Conservation (phyloP, 2,113 vertebrate species). For the Ochotona princeps region DNA sequence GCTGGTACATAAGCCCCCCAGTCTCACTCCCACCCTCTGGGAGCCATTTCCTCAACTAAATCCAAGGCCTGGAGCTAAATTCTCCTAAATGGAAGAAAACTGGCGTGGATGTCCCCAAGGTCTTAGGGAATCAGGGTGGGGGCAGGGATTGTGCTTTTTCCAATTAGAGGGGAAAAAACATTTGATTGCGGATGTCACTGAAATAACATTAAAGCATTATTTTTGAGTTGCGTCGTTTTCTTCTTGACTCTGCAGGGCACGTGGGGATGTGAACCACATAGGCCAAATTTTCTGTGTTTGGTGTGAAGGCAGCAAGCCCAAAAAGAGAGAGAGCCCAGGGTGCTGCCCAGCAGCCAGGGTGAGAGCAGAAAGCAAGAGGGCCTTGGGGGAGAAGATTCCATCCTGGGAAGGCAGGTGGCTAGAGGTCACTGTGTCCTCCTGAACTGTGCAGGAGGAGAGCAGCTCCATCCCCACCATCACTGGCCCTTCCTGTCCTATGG, state of each 20-base stretch:
- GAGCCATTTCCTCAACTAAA: too few relatives aligned
- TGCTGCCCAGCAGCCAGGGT: rapidly evolving
- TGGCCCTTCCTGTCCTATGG: too few relatives aligned
- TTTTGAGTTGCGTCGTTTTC: background rate
- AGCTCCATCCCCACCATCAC: background rate
- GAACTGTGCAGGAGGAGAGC: too few relatives aligned
- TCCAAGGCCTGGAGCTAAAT: background rate
- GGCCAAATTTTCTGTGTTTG: background rate
- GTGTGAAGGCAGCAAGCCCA: background rate
- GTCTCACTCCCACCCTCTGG: rapidly evolving
- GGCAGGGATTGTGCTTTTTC: background rate
- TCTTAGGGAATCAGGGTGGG: background rate
- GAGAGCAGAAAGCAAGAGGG: too few relatives aligned
- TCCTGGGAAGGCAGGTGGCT: too few relatives aligned
- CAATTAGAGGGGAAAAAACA: background rate
- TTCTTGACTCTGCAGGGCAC: background rate
- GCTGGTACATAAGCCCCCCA: too few relatives aligned
- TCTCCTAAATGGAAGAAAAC: background rate
- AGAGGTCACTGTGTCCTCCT: too few relatives aligned
- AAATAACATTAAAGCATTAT: background rate
- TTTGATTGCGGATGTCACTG: background rate
- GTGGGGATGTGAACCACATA: background rate
- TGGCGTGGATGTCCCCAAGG: background rate
- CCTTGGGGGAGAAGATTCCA: background rate
- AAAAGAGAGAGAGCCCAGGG: background rate